These are phyloP conservation scores for Stenchaetothrips biformis DNA, from an alignment of 2,888 invertebrate species.

Conservation along the genomic window DNA sequence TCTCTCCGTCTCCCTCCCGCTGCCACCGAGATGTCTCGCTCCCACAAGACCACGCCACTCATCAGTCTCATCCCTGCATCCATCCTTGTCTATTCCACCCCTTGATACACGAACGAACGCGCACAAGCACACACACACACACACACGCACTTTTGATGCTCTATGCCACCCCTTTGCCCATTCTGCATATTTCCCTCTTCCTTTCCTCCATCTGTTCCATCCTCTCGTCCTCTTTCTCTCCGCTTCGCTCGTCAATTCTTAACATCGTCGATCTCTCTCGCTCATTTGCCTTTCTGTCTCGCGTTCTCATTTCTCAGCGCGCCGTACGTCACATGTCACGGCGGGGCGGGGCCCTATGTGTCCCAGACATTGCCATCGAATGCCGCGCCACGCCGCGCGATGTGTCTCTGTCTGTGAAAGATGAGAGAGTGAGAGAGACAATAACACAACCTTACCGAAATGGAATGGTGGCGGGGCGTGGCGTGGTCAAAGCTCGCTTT, in stretches of 20 bases:
- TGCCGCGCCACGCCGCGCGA: constrained; percentile 3
- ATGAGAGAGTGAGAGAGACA: neutral
- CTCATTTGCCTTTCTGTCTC: constrained; percentile 18
- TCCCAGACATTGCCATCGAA: constrained; percentile 11
- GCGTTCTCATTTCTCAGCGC: constrained; percentile 4
- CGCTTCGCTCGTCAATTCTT: constrained; percentile 3
- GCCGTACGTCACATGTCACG: constrained; percentile 12
- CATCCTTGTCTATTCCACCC: constrained; percentile 7
- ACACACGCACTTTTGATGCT: constrained; percentile 1
- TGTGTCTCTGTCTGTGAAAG: neutral
- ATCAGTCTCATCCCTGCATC: constrained; percentile 17
- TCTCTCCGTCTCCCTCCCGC: neutral
- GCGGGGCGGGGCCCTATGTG: constrained; percentile 8
- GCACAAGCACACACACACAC: neutral
- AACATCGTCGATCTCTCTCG: constrained; percentile 21
- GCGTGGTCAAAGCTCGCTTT: neutral
- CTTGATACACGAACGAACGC: neutral
- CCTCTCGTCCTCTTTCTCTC: neutral
- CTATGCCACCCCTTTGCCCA: constrained; percentile 3
- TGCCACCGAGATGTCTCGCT: neutral
- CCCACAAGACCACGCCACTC: neutral
- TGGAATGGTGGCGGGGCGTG: neutral
- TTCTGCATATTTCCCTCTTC: constrained; percentile 23
- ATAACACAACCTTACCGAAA: neutral
- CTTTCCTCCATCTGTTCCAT: neutral